These are phyloP conservation scores for Acanthis flammea DNA, from an alignment of 2,797 vertebrate genomes.

Conservation along the genomic window DNA sequence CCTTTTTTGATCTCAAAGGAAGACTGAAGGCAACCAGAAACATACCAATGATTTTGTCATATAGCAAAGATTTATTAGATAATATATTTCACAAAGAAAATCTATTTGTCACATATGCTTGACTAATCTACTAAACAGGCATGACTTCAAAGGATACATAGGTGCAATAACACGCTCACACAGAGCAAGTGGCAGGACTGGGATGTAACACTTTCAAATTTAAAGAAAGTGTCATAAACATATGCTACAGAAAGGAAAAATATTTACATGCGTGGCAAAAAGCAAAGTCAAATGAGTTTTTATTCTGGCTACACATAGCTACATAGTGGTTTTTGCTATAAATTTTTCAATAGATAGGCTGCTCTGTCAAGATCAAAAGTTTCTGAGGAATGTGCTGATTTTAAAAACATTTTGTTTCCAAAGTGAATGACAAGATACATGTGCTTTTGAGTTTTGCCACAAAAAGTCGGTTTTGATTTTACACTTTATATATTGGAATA, in stretches of 20 bases:
- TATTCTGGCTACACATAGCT: neutral
- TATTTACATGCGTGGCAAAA: neutral
- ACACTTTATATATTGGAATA: neutral
- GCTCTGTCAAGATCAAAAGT: conserved; percentile 28
- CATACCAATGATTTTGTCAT: neutral
- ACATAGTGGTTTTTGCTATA: neutral
- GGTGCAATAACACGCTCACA: neutral
- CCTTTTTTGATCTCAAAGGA: conserved; percentile 57
- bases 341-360: neutral
- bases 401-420: neutral
- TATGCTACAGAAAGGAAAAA: neutral
- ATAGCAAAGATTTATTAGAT: conserved; percentile 38
- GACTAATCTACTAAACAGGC: conserved; percentile 54
- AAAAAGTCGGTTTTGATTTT: neutral
- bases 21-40: conserved; percentile 40
- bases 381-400: neutral
- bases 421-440: conserved; percentile 2
- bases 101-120: conserved; percentile 45
- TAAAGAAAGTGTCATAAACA: conserved; percentile 25
- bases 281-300: neutral
- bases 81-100: conserved; percentile 51
- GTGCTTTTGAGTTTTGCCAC: neutral
- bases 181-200: conserved; percentile 16
- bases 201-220: neutral
- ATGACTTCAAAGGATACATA: conserved; percentile 39